Percentiles rank a stretch among this genome's conserved stretches.
Evolutionary conservation across 2,888 invertebrate genomes (phyloP).

Genomic region (Ypsolopha scabrella): DNA sequence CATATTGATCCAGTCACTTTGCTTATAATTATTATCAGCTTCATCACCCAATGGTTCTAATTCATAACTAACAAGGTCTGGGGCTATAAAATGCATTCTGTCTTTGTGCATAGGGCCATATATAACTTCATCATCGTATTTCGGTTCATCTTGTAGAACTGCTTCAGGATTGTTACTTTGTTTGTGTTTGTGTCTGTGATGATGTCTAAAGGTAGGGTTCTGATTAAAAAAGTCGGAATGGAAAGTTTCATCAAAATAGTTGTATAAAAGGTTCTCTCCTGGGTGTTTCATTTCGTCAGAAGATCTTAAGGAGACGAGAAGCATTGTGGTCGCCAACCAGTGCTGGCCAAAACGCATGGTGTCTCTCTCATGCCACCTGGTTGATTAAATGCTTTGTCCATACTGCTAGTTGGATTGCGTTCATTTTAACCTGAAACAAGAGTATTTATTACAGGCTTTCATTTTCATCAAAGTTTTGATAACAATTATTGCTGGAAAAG

Average conservation of each 20-base stretch:
- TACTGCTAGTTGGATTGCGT: conserved; percentile 23
- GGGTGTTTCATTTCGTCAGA: conserved; percentile 42
- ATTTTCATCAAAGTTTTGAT: neutral
- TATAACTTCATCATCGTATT: conserved; percentile 1
- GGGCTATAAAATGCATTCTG: conserved; percentile 25
- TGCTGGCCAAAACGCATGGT: conserved; percentile 44
- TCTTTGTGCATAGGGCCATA: conserved; percentile 9
- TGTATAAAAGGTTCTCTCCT: conserved; percentile 18
- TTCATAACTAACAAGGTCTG: conserved; percentile 23
- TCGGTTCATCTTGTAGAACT: neutral
- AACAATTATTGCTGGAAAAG: neutral
- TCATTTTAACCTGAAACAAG: conserved; percentile 53
- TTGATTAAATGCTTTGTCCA: conserved; percentile 30
- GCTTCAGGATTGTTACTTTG: neutral
- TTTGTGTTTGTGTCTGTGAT: conserved; percentile 6
- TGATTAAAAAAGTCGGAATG: conserved; percentile 3
- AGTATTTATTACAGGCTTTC: neutral
- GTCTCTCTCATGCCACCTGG: conserved; percentile 41
- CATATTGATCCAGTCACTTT: conserved; percentile 47
- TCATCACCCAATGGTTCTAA: conserved; percentile 10
- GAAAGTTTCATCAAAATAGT: conserved; percentile 21
- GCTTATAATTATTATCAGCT: conserved; percentile 17
- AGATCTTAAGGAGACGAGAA: conserved; percentile 31
- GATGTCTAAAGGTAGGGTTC: conserved; percentile 16
- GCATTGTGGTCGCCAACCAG: conserved; percentile 46